Percentiles rank a stretch among this genome's conserved stretches.
Conservation (phyloP, 2,113 vertebrate genomes). For the Myotis davidii region DNA sequence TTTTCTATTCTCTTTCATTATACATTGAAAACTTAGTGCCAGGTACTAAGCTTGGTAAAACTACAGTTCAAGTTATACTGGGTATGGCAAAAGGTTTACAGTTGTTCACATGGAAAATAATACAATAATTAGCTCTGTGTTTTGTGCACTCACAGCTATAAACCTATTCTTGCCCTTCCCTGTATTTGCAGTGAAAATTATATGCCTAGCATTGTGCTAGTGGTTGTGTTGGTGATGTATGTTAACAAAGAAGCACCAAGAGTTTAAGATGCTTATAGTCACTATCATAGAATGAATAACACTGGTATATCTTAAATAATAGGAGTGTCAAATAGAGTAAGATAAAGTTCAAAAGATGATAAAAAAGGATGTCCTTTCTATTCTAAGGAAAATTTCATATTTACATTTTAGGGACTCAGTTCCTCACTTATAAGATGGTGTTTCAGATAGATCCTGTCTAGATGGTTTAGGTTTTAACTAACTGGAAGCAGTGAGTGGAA, state of each 20-base stretch:
- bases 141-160: background rate
- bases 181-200: background rate
- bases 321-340: slow-evolving; percentile 8
- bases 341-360: slow-evolving; percentile 35
- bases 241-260: background rate
- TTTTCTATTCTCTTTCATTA: background rate
- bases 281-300: background rate
- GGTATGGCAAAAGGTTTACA: background rate
- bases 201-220: background rate
- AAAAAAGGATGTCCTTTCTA: background rate
- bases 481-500: background rate
- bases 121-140: background rate
- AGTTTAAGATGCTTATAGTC: background rate
- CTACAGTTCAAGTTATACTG: background rate
- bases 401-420: background rate
- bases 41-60: background rate
- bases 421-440: background rate
- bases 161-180: background rate
- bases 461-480: background rate
- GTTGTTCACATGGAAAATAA: background rate
- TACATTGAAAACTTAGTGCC: background rate
- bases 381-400: slow-evolving; percentile 2
- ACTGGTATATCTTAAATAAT: background rate
- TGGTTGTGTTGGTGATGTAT: background rate
- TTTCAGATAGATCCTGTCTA: background rate